phyloP scores from a whole-genome alignment of 2,797 vertebrate genomes.

The Etheostoma perlongum region DNA sequence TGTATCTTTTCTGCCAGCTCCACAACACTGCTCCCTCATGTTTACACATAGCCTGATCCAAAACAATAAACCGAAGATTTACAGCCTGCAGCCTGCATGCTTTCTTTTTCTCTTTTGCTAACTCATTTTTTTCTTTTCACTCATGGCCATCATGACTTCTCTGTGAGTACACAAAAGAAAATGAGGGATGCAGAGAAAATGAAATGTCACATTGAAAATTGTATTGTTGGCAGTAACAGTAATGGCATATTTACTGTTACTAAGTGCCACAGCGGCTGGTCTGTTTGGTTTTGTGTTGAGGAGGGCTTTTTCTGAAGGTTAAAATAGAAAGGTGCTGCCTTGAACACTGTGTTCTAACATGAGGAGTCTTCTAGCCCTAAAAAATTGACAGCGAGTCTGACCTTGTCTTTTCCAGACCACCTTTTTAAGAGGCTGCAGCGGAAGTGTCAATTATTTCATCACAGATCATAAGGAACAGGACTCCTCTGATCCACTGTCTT shows the following conservation, averaged over 20 bases:
- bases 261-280: conserved; percentile 12
- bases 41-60: conserved; percentile 72
- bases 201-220: conserved; percentile 35
- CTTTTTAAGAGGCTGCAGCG: conserved; percentile 14
- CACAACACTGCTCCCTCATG: conserved; percentile 64
- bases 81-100: conserved; percentile 46
- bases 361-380: conserved; percentile 4
- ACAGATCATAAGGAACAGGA: conserved; percentile 40
- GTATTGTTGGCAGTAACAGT: conserved; percentile 40
- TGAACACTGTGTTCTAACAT: conserved; percentile 13
- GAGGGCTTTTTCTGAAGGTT: conserved; percentile 32
- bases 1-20: conserved; percentile 53
- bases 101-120: conserved; percentile 19
- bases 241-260: conserved; percentile 43
- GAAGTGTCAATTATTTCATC: conserved; percentile 53
- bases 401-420: conserved; percentile 28
- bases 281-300: conserved; percentile 9
- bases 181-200: conserved; percentile 31
- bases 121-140: conserved; percentile 22
- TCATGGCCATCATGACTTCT: conserved; percentile 41
- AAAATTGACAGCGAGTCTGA: conserved; percentile 29
- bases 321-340: conserved; percentile 24
- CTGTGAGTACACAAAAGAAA: conserved; percentile 23
- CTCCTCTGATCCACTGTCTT: conserved; percentile 25
- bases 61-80: conserved; percentile 62